A percentile compares a stretch with the other conserved stretches of the same genome.
Conservation (phyloP, 2,888 invertebrate genomes). For the Ceramica pisi region DNA sequence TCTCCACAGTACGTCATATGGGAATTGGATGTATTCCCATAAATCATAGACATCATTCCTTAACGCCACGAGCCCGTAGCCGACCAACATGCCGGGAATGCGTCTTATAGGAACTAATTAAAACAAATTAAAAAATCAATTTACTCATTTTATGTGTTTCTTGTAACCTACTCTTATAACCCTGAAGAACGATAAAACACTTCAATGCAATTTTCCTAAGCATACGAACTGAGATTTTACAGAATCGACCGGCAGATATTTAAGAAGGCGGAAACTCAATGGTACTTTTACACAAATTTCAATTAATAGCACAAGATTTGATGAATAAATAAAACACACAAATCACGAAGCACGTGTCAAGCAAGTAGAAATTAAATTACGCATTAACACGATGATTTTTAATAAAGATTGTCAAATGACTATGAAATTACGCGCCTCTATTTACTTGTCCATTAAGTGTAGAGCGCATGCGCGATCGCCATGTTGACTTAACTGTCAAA, state of each 20-base stretch:
- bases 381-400: conserved; percentile 39
- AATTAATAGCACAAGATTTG: conserved; percentile 8
- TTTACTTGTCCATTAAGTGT: conserved; percentile 48
- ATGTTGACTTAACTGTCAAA: conserved; percentile 84
- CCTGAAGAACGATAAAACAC: no score
- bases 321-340: conserved; percentile 15
- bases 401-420: conserved; percentile 25
- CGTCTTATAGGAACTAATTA: no score
- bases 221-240: no score
- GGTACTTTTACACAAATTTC: neutral
- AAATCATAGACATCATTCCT: conserved; percentile 39
- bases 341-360: conserved; percentile 25
- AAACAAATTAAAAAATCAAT: no score
- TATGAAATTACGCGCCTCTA: conserved; percentile 47
- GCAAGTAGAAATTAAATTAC: conserved; percentile 40
- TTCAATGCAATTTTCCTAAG: no score
- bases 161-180: no score
- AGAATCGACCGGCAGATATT: neutral
- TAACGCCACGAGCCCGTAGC: neutral
- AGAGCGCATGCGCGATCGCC: conserved; percentile 58
- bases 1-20: conserved; percentile 2
- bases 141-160: no score
- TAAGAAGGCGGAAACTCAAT: neutral
- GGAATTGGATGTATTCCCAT: conserved; percentile 33
- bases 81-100: neutral